A percentile compares a stretch with the other conserved stretches of the same genome.
Evolutionary conservation across 2,797 vertebrate genomes (phyloP).

Genomic region (Stomatorhinus walkeri): DNA sequence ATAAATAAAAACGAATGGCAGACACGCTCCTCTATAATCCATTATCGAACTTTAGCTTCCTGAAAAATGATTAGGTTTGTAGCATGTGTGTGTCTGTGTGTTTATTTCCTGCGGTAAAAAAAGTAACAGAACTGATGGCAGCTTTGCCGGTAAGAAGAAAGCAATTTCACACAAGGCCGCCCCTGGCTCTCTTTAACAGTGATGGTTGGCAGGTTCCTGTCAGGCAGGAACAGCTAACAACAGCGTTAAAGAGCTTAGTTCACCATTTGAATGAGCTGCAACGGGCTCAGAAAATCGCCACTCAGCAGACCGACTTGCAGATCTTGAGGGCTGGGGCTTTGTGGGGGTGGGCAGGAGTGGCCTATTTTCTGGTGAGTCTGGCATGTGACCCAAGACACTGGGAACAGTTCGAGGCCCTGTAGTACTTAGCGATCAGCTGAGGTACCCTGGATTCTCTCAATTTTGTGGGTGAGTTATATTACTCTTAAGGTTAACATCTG

Average conservation of each 20-base stretch:
- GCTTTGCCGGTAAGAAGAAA: background rate
- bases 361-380: background rate
- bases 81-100: background rate
- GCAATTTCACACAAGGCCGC: conserved; percentile 16
- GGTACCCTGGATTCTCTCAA: background rate
- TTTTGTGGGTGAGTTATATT: background rate
- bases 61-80: background rate
- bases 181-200: background rate
- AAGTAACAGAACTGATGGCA: background rate
- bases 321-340: background rate
- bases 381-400: background rate
- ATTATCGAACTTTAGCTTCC: conserved; percentile 8
- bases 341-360: background rate
- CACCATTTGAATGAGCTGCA: conserved; percentile 7
- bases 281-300: background rate
- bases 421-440: background rate
- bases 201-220: background rate
- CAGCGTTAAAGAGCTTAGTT: conserved; percentile 7
- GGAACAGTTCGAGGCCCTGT: background rate
- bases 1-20: background rate
- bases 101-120: background rate
- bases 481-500: background rate
- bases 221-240: background rate
- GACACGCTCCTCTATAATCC: conserved; percentile 5
- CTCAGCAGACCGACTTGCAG: background rate